These are phyloP conservation scores for Pyxicephalus adspersus DNA, from an alignment of 2,113 vertebrate species.

Conservation along the genomic window DNA sequence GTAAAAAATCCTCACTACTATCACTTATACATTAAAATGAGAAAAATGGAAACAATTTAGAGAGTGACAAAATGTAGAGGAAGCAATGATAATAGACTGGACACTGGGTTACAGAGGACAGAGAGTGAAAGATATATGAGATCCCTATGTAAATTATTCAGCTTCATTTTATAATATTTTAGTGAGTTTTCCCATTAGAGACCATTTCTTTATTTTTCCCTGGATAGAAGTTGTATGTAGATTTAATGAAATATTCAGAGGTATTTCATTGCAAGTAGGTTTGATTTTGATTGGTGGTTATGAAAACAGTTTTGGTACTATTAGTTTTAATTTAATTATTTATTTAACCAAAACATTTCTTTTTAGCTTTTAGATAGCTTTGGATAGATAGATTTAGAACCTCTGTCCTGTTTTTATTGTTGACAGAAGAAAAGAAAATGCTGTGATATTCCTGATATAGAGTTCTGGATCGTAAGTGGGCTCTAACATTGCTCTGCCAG, in stretches of 20 bases:
- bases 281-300: too few species aligned
- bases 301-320: too few species aligned
- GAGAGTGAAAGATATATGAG: background rate
- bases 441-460: too few species aligned
- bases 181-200: background rate
- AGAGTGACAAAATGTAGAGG: slow-evolving; percentile 9
- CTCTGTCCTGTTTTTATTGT: too few species aligned
- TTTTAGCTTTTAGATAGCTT: too few species aligned
- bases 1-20: background rate
- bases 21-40: slow-evolving; percentile 17
- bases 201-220: background rate
- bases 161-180: slow-evolving; percentile 17
- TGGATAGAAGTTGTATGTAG: background rate
- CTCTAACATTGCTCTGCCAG: too few species aligned
- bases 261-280: too few species aligned
- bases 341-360: too few species aligned
- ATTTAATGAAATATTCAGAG: background rate
- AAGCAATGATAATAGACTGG: slow-evolving; percentile 17
- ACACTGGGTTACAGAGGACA: background rate
- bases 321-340: too few species aligned
- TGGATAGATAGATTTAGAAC: too few species aligned
- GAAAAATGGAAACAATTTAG: background rate
- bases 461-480: too few species aligned
- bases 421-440: too few species aligned
- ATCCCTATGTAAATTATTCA: slow-evolving; percentile 39